Evolutionary conservation across 2,797 vertebrate species (phyloP).

Genomic region (Premnoplex brunnescens): DNA sequence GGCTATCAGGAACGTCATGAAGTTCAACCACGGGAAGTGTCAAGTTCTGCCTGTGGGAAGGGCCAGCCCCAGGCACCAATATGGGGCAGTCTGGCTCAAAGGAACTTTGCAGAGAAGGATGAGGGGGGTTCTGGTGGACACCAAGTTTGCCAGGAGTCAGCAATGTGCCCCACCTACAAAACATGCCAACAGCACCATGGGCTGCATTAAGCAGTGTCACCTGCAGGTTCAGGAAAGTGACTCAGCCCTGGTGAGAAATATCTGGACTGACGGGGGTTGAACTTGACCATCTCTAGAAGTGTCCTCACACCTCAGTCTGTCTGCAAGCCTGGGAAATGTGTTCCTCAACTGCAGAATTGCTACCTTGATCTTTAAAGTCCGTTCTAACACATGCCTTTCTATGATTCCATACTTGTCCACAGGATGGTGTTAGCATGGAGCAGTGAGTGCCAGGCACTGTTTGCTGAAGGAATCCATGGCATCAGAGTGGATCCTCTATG

Average conservation of each 20-base stretch:
- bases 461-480: background rate
- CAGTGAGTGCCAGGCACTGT: background rate
- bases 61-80: background rate
- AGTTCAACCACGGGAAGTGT: background rate
- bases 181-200: background rate
- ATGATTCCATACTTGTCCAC: accelerated
- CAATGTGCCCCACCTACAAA: background rate
- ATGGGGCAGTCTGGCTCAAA: accelerated
- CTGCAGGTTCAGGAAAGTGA: background rate
- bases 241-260: background rate
- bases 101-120: background rate
- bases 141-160: background rate
- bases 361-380: background rate
- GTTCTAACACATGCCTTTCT: background rate
- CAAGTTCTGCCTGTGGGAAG: background rate
- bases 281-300: background rate
- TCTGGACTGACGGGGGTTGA: background rate
- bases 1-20: accelerated
- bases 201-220: background rate
- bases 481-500: background rate
- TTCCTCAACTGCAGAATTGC: background rate
- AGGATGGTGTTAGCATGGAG: accelerated
- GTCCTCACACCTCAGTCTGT: background rate
- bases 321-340: background rate
- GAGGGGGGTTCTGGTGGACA: background rate